A percentile compares a stretch with the other conserved stretches of the same genome.
Conservation (phyloP, 2,888 invertebrate species). For the Eupithecia dodoneata region DNA sequence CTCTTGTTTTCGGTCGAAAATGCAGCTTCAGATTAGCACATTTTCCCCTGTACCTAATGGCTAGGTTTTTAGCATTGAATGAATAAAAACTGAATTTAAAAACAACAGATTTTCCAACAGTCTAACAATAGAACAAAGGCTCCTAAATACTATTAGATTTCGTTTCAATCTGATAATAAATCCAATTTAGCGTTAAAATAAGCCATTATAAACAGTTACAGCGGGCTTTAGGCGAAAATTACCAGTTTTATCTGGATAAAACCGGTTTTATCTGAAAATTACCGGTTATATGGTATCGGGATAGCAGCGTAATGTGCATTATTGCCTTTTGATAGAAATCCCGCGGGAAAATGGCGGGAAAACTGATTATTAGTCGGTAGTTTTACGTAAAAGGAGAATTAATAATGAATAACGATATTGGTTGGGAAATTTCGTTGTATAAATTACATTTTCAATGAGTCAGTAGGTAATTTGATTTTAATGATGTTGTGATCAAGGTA, state of each 20-base stretch:
- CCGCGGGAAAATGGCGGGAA: slow-evolving; percentile 24
- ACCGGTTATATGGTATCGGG: slow-evolving; percentile 25
- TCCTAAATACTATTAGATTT: slow-evolving; percentile 3
- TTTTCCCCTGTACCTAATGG: not conserved
- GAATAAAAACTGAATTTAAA: not conserved
- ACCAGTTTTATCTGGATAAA: slow-evolving; percentile 24
- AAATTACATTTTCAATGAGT: not conserved
- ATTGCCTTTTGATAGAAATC: slow-evolving; percentile 32
- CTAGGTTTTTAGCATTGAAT: not conserved
- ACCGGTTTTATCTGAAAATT: slow-evolving; percentile 22
- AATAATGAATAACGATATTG: not conserved
- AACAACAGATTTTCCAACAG: not conserved
- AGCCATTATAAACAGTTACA: slow-evolving; percentile 23
- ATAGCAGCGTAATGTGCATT: slow-evolving; percentile 12
- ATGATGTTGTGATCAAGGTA: not conserved
- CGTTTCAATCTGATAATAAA: slow-evolving; percentile 16
- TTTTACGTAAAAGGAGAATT: slow-evolving; percentile 15
- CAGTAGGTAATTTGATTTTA: not conserved
- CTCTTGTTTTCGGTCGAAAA: too few species aligned
- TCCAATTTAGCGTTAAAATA: slow-evolving; percentile 23
- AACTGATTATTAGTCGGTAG: slow-evolving; percentile 22
- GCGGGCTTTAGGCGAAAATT: slow-evolving; percentile 16
- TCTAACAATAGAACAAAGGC: slow-evolving; percentile 4
- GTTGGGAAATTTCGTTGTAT: not conserved
- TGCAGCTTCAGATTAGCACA: not conserved